Percentiles rank a stretch among this genome's conserved stretches.
Evolutionary conservation across 1,140 invertebrate species (phyloP).

Genomic region (Scaptomyza graminum): DNA sequence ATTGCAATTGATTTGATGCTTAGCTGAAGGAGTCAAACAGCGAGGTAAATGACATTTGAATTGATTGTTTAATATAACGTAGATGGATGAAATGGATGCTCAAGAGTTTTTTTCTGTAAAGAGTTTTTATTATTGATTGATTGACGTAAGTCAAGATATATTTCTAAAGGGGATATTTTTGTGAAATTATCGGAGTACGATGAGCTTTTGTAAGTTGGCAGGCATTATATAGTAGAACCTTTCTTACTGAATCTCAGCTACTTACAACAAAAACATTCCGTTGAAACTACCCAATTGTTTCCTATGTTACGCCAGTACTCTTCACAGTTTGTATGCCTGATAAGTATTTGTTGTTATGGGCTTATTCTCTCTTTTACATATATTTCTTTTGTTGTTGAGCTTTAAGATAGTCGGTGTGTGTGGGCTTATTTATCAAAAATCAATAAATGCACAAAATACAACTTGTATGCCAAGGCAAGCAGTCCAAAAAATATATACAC

Average conservation of each 20-base stretch:
- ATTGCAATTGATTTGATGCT: slow-evolving; percentile 28
- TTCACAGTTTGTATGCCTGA: slow-evolving; percentile 27
- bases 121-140: too few species aligned
- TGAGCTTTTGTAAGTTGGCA: too few species aligned
- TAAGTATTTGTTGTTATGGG: slow-evolving; percentile 11
- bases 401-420: slow-evolving; percentile 22
- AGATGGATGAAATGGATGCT: neutral
- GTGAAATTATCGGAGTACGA: too few species aligned
- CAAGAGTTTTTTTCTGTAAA: neutral
- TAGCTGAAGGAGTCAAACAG: neutral
- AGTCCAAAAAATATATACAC: slow-evolving; percentile 2
- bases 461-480: slow-evolving; percentile 9
- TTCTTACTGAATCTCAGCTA: too few species aligned
- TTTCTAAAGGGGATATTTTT: too few species aligned
- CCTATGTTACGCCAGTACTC: slow-evolving; percentile 6
- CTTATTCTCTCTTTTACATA: neutral
- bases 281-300: slow-evolving; percentile 21
- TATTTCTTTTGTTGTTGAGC: slow-evolving; percentile 23
- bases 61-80: neutral
- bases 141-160: too few species aligned
- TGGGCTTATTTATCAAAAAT: slow-evolving; percentile 52
- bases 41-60: neutral
- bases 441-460: slow-evolving; percentile 37
- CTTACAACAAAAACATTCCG: slow-evolving; percentile 3
- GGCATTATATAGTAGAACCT: too few species aligned